Percentiles rank a stretch among this genome's conserved stretches.
Conservation (phyloP, 2,888 invertebrate species). For the Euplexia lucipara region DNA sequence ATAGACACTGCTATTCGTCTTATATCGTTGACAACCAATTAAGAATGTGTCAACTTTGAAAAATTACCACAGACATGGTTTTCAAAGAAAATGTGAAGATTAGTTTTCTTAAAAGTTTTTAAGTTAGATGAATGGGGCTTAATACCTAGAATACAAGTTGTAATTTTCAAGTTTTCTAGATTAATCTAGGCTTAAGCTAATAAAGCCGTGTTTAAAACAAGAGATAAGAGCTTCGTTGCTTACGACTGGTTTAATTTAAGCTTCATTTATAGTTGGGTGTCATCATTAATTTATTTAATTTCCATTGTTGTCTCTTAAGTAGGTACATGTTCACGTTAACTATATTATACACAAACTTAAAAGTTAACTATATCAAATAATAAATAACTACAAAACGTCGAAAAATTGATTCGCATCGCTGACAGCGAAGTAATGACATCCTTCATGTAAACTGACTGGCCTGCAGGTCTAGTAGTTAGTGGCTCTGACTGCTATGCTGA, state of each 20-base stretch:
- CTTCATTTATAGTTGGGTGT: not conserved
- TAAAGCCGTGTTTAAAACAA: slow-evolving; percentile 6
- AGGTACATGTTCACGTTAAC: too few relatives aligned
- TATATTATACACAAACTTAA: too few relatives aligned
- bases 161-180: slow-evolving; percentile 16
- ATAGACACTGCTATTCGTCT: slow-evolving; percentile 6
- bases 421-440: too few relatives aligned
- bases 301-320: too few relatives aligned
- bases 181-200: slow-evolving; percentile 4
- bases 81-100: slow-evolving; percentile 26
- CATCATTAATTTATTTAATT: not conserved
- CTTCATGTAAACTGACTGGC: too few relatives aligned
- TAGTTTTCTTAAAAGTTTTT: slow-evolving; percentile 22
- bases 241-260: not conserved
- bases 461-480: too few relatives aligned
- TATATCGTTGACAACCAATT: slow-evolving; percentile 37
- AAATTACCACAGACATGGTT: slow-evolving; percentile 18
- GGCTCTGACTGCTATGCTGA: too few relatives aligned
- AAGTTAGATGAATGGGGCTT: slow-evolving; percentile 20
- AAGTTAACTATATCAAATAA: too few relatives aligned
- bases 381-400: too few relatives aligned
- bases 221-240: not conserved
- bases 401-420: too few relatives aligned
- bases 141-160: not conserved
- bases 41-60: slow-evolving; percentile 28